Base-by-base conservation (phyloP, 1,140 invertebrate genomes). In the Pseudomyrmex gracilis region DNA sequence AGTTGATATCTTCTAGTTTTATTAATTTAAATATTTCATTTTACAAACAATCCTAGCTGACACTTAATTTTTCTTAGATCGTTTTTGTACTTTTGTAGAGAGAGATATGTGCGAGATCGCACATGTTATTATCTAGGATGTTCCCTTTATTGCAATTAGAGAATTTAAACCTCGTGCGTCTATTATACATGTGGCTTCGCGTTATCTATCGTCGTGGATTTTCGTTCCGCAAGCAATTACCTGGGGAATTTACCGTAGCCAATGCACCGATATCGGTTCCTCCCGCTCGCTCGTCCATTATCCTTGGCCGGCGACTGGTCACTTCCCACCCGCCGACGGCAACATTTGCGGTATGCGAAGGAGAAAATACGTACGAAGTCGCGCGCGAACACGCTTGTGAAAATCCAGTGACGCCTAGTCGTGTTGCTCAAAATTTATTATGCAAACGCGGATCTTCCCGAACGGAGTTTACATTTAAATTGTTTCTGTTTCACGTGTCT, bases 241-340 rank as follows among this genome's bases (percentile, higher is more conserved):
- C 67, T 51, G 51, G 61, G 66, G 83, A 78, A 89, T 89, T 89
- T 89, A 88, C 87, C 87, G 86, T 88, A 66, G 86, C 87, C 87
- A 73, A 89, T 88, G 73, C 68, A 74, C 84, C 84, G 86, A 83
- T 88, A 89, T 89, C 87, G 74, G 73, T 74, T 63, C 84, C 67
- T 83, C 53, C 22, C 53, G 61, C 71, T 85, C 77, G 55, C 60
- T 47, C 68, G 60, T 83, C 83, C 61, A 83, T 88, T 87, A 88
- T 87, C 87, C 87, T 87, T 82, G 85, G 85, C 73, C 82, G 58
- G 61, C 66, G 58, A 87, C 74, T 82, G 83, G 82, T 73, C 73
- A 24, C 74, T 64, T 67, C 57, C 64, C 43, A 68, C 53, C 63
- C 34, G 53, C 57, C 64, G 34, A 61, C 82, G 51, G 43, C 85